Evolutionary conservation across 2,888 invertebrate species (phyloP), one percentile per base, ranked within the genome.

Genomic region (Atrina japonica): DNA sequence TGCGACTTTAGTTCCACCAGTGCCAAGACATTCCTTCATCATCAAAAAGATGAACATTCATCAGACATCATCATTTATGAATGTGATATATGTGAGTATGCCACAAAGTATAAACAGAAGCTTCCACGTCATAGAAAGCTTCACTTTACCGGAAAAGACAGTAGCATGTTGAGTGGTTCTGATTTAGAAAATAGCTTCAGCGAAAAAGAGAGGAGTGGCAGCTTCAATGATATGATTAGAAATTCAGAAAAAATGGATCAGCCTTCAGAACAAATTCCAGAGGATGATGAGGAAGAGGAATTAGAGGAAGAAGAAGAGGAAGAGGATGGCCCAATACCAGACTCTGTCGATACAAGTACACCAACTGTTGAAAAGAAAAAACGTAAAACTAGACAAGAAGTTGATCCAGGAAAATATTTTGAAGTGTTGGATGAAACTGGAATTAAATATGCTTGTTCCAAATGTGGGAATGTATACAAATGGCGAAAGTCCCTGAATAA

Each of bases 401-500:
- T 88, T 5, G 87, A 87, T 68, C 87, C 88, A 21, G 81, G 83
- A 29, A 89, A 89, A 76, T 90, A 90, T 52, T 85, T 87, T 71
- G 87, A 86, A 72, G 83, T 89, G 18, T 82, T 86, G 30, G 89
- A 88, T 71, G 86, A 87, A 35, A 83, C 83, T 67, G 87, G 88
- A 27, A 86, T 87, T 1, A 89, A 89, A 74, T 90, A 88, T 83
- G 89, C 89, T 2, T 90, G 90, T 76, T 89, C 90, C 14, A 87
- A 87, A 70, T 90, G 90, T 78, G 90, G 89, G 16, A 90, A 90
- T 77, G 86, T 89, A 25, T 90, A 90, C 82, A 89, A 89, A 69
- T 90, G 90, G 90, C 77, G 89, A 50, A 90, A 90, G 74, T 89
- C 89, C 16, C 78, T 90, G 21, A 90, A 90, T 78, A 90, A 90